Conservation (phyloP, 2,113 vertebrate species). For the Vidua chalybeata region DNA sequence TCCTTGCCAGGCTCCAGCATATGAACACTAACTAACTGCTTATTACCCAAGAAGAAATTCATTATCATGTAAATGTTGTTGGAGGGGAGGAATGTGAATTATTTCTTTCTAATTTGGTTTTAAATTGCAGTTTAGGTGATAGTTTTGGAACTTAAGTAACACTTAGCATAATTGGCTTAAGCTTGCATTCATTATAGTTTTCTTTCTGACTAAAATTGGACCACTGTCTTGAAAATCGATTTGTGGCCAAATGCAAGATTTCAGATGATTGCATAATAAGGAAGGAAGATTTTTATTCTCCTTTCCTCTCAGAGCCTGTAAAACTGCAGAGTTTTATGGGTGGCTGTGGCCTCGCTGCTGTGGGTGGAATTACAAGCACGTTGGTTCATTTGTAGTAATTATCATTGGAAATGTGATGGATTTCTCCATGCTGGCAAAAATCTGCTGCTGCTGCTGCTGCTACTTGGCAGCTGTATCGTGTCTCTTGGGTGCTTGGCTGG, state of each 20-base stretch:
- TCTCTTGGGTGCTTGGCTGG: neutral
- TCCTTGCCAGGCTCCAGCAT: slow-evolving; percentile 57
- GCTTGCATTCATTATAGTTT: neutral
- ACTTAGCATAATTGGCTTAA: neutral
- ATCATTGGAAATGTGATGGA: neutral
- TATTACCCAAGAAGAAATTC: slow-evolving; percentile 44
- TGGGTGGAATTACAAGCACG: neutral
- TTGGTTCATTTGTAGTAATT: neutral
- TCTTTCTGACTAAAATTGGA: neutral
- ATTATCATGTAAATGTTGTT: slow-evolving; percentile 46
- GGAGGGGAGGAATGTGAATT: slow-evolving; percentile 26
- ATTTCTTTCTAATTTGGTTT: slow-evolving; percentile 36
- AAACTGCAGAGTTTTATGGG: neutral
- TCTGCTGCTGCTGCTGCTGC: neutral
- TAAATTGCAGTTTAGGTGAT: slow-evolving; percentile 27
- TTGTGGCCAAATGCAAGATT: neutral
- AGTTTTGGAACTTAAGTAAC: neutral
- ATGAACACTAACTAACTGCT: slow-evolving; percentile 49
- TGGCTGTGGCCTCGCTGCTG: neutral
- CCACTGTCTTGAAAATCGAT: neutral
- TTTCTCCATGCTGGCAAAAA: neutral
- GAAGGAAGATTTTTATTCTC: neutral
- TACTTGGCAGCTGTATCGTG: accelerated
- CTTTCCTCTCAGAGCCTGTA: neutral
- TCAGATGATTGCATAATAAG: neutral